A percentile compares a stretch with the other conserved stretches of the same genome.
Conservation (phyloP, 2,797 vertebrate species). For the Spinus pinus region DNA sequence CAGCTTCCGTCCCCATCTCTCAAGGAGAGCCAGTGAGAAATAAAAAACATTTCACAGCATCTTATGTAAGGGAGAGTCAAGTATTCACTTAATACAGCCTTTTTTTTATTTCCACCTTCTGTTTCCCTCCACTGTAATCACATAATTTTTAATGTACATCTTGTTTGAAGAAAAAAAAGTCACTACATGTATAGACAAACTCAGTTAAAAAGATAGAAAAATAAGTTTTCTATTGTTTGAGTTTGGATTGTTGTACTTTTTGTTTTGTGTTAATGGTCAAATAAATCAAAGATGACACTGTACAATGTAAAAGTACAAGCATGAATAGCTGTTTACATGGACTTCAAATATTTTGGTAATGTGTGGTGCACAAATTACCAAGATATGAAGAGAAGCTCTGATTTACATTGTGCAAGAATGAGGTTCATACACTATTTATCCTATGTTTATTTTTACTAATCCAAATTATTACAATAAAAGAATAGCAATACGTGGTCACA, state of each 20-base stretch:
- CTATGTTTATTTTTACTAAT: conserved; percentile 67
- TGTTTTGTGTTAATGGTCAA: conserved; percentile 3
- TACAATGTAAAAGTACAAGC: conserved; percentile 1
- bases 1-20: neutral
- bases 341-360: conserved; percentile 64
- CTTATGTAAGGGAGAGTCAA: neutral
- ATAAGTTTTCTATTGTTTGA: neutral
- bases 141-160: neutral
- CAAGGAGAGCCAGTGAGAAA: neutral
- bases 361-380: conserved; percentile 39
- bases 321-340: conserved; percentile 27
- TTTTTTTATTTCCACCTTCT: neutral
- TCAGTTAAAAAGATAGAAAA: neutral
- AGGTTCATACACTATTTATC: conserved; percentile 52
- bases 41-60: neutral
- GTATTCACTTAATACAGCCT: neutral
- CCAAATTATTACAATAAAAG: conserved; percentile 80
- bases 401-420: conserved; percentile 39
- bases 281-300: conserved; percentile 55
- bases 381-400: conserved; percentile 57
- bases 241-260: neutral
- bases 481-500: conserved; percentile 79
- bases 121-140: neutral
- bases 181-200: neutral
- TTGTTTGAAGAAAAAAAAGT: neutral